Evolutionary conservation across 2,888 invertebrate genomes (phyloP), one percentile per base, ranked within the genome.

Genomic region (Caenorhabditis japonica): DNA sequence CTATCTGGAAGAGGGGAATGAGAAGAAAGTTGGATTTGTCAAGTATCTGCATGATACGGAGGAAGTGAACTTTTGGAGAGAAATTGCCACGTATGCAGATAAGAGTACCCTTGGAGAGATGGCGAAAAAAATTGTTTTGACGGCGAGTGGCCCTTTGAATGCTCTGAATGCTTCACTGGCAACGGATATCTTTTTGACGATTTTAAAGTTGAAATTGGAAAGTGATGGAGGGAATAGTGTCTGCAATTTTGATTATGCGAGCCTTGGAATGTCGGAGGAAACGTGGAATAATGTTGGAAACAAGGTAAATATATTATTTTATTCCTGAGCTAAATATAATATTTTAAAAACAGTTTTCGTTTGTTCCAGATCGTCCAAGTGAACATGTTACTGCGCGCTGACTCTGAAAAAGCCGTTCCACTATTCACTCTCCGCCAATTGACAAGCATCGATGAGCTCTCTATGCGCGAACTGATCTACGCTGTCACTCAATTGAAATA

Each of bases 341-440:
- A n/a, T n/a, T n/a, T n/a, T n/a, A n/a, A n/a, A n/a, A n/a, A n/a
- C n/a, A n/a, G n/a, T n/a, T n/a, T n/a, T n/a, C n/a, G n/a, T n/a
- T n/a, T n/a, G n/a, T n/a, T n/a, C n/a, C 38, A 36, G 13, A 33
- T 64, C 13, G 39, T 55, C 3, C 47, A 64, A 17, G 33, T 23
- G 13, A 64, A 56, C 25, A 33, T 56, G 23, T 12, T 7, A 4
- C 30, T 38, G 10, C 17, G 55, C 8, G 13, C 34, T 0, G 21
- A 41, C 7, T n/a, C n/a, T n/a, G 4, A 3, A 3, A 10, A 41
- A 8, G 5, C 15, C 3, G 15, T 51, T 0, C 33, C 53, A 2
- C 25, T 66, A 5, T 51, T 56, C 43, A 56, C 66, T 23, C 34
- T 56, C 7, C 21, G 39, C 19, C 66, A 66, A n/a, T n/a, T 66